Percentiles rank a stretch among this genome's conserved stretches.
Conservation (phyloP, 2,113 vertebrate species). For the Dromiciops gliroides region DNA sequence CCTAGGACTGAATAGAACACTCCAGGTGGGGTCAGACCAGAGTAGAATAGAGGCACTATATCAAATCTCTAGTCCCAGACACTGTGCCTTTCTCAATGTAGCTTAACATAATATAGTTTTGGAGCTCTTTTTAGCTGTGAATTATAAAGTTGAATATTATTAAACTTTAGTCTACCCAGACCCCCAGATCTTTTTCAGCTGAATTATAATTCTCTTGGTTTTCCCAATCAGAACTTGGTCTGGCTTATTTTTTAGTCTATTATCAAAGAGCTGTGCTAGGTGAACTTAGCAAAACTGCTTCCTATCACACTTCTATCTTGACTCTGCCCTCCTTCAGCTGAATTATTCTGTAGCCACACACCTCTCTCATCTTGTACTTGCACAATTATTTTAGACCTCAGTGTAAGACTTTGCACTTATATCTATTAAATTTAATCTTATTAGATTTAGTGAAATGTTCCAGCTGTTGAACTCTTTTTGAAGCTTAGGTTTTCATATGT, state of each 20-base stretch:
- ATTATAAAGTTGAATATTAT: neutral
- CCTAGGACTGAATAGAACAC: neutral
- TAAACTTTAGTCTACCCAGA: neutral
- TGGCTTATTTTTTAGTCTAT: neutral
- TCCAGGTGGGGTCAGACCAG: neutral
- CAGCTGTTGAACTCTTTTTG: neutral
- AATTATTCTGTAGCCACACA: neutral
- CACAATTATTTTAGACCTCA: neutral
- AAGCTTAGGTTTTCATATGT: neutral
- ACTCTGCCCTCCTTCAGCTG: neutral
- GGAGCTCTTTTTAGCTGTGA: neutral
- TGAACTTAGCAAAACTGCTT: neutral
- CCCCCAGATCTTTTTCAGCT: neutral
- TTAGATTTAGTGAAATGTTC: neutral
- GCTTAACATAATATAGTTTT: neutral
- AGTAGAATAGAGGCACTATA: neutral
- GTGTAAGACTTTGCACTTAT: neutral
- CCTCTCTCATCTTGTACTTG: neutral
- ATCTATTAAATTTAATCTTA: neutral
- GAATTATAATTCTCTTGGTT: neutral
- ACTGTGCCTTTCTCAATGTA: neutral
- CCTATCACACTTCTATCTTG: neutral
- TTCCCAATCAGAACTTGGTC: neutral
- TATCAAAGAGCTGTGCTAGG: neutral
- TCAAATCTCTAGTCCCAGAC: neutral